phyloP scores from a whole-genome alignment of 2,113 vertebrate genomes.

The Nibea albiflora region DNA sequence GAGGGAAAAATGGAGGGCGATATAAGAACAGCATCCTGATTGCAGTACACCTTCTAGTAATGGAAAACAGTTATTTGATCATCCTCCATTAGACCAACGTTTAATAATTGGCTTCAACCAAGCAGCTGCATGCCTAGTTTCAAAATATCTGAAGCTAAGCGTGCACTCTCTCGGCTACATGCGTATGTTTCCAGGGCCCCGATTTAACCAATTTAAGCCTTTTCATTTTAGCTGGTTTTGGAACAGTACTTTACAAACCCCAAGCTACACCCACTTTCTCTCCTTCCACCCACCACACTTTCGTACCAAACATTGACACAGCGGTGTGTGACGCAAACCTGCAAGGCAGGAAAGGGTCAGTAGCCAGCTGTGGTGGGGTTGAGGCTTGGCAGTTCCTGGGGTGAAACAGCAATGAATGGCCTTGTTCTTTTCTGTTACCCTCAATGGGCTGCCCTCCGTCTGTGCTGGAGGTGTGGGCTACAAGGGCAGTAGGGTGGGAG shows the following conservation, averaged over 20 bases:
- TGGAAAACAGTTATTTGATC: slow-evolving; percentile 22
- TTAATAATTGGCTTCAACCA: slow-evolving; percentile 30
- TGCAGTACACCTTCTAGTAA: slow-evolving; percentile 26
- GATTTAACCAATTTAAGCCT: slow-evolving; percentile 46
- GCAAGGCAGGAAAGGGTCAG: slow-evolving; percentile 56
- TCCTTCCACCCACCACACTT: slow-evolving; percentile 44
- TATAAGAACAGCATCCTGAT: neutral
- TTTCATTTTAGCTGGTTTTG: slow-evolving; percentile 65
- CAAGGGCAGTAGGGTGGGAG: slow-evolving; percentile 46
- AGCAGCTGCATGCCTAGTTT: too few species aligned
- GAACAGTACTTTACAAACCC: slow-evolving; percentile 54
- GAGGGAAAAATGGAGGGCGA: slow-evolving; percentile 9
- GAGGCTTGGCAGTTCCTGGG: slow-evolving; percentile 68
- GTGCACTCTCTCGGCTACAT: slow-evolving; percentile 17
- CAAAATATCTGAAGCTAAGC: slow-evolving; percentile 50
- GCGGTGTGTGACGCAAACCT: slow-evolving; percentile 62
- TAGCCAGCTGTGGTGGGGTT: slow-evolving; percentile 70
- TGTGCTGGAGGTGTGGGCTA: slow-evolving; percentile 55
- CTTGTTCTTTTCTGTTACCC: slow-evolving; percentile 71
- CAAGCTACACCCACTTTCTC: slow-evolving; percentile 49
- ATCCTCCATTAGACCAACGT: slow-evolving; percentile 18
- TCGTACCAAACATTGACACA: slow-evolving; percentile 68
- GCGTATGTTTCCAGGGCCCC: slow-evolving; percentile 49
- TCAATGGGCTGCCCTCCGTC: slow-evolving; percentile 60
- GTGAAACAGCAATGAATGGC: slow-evolving; percentile 76